Percentiles rank a stretch among this genome's conserved stretches.
These are phyloP conservation scores for Dorcus parallelipipedus DNA, from an alignment of 2,888 invertebrate species.

Conservation along the genomic window DNA sequence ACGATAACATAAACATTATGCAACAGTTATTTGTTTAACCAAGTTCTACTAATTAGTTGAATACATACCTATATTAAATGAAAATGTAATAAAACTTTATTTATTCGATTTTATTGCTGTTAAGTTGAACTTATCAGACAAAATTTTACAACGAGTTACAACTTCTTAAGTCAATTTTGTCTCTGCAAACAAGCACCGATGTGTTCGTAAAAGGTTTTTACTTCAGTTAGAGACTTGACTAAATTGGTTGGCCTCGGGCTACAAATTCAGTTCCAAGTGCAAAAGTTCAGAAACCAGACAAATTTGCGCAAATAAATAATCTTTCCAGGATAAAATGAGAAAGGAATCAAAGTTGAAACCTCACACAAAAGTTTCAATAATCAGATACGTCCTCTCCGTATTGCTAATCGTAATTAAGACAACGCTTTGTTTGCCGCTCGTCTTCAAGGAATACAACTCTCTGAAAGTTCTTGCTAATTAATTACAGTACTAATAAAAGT, in stretches of 20 bases:
- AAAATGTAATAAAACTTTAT: background rate
- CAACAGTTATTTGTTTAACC: no score
- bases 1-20: no score
- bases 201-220: background rate
- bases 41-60: no score
- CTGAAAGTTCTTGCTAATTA: no score
- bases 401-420: constrained; percentile 25
- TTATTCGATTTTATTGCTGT: background rate
- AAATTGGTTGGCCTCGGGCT: constrained; percentile 22
- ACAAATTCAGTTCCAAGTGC: constrained; percentile 26
- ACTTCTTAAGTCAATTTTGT: background rate
- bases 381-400: constrained; percentile 20
- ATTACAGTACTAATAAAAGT: no score
- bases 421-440: background rate
- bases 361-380: constrained; percentile 23
- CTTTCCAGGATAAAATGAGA: constrained; percentile 28
- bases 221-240: constrained; percentile 17
- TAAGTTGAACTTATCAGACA: no score
- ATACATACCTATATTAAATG: no score
- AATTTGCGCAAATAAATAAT: constrained; percentile 32
- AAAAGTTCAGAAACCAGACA: constrained; percentile 30
- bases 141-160: no score
- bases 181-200: background rate
- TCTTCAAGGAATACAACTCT: background rate
- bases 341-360: constrained; percentile 22